Percentiles rank a stretch among this genome's conserved stretches.
Conservation (phyloP, 1,140 invertebrate genomes). For the Antheraea mylitta region DNA sequence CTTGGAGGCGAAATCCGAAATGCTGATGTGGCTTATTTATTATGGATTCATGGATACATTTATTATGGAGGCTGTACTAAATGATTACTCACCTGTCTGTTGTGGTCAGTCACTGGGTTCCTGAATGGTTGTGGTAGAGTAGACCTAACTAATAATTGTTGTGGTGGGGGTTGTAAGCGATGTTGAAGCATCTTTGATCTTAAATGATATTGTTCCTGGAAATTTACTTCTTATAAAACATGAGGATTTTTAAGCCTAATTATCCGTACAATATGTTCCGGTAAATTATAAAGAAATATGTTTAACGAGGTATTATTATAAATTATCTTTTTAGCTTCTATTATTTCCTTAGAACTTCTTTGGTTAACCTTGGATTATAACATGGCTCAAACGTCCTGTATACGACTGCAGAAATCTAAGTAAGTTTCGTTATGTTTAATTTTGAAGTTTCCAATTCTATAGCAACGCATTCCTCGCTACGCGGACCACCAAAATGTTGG, state of each 20-base stretch:
- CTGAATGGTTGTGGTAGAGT: no score
- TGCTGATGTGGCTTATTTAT: no score
- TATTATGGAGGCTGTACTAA: no score
- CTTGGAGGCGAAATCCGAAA: no score
- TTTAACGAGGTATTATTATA: slow-evolving; percentile 5
- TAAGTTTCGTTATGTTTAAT: slow-evolving; percentile 12
- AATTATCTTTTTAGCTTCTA: neutral
- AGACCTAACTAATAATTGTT: no score
- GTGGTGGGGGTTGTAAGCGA: no score
- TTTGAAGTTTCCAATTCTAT: slow-evolving; percentile 16
- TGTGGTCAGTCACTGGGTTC: no score
- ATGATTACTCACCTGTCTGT: no score
- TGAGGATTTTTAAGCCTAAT: neutral
- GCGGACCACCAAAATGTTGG: slow-evolving; percentile 17
- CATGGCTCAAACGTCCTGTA: slow-evolving; percentile 1
- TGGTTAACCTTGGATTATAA: slow-evolving; percentile 9
- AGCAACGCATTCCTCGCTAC: slow-evolving; percentile 10
- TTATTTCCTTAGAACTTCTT: neutral
- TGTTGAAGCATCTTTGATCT: neutral
- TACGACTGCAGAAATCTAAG: slow-evolving; percentile 10
- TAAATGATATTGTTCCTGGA: neutral
- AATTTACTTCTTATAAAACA: slow-evolving; percentile 2
- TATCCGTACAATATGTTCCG: neutral
- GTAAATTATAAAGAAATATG: neutral
- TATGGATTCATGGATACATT: no score